A percentile compares a stretch with the other conserved stretches of the same genome.
Evolutionary conservation across 2,888 invertebrate species (phyloP).

Genomic region (Psococerastis gibbosa): DNA sequence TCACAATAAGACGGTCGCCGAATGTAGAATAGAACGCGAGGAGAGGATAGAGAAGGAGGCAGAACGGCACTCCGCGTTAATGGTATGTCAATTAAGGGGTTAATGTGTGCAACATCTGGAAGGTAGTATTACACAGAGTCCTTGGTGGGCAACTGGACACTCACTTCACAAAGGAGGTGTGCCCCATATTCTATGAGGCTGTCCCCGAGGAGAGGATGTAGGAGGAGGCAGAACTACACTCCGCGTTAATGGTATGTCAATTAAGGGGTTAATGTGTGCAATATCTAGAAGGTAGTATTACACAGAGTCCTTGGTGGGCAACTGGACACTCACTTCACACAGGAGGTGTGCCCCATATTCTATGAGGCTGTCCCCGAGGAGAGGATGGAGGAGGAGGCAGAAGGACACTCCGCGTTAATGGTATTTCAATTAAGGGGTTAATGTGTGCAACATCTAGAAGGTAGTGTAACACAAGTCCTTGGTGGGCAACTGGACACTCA

Average conservation of each 20-base stretch:
- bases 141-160: conserved; percentile 53
- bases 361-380: conserved; percentile 44
- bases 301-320: conserved; percentile 69
- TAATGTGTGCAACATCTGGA: too few relatives aligned
- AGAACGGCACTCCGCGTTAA: conserved; percentile 19
- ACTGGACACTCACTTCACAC: conserved; percentile 63
- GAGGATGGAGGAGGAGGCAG: conserved; percentile 33
- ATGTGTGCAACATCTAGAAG: too few relatives aligned
- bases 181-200: too few relatives aligned
- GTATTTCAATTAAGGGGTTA: too few relatives aligned
- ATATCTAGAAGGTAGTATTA: too few relatives aligned
- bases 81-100: too few relatives aligned
- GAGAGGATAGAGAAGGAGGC: conserved; percentile 40
- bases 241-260: too few relatives aligned
- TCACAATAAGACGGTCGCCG: conserved; percentile 63
- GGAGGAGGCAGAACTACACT: too few relatives aligned
- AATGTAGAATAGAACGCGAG: conserved; percentile 38
- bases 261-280: too few relatives aligned
- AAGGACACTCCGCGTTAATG: conserved; percentile 18
- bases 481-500: conserved; percentile 64
- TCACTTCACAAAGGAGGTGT: conserved; percentile 36
- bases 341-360: conserved; percentile 80
- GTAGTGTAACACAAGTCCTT: too few relatives aligned
- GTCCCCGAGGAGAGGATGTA: conserved; percentile 36
- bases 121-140: too few relatives aligned